A percentile compares a stretch with the other conserved stretches of the same genome.
These are phyloP conservation scores for Pelecanus crispus DNA, from an alignment of 2,113 vertebrate genomes.

Conservation along the genomic window DNA sequence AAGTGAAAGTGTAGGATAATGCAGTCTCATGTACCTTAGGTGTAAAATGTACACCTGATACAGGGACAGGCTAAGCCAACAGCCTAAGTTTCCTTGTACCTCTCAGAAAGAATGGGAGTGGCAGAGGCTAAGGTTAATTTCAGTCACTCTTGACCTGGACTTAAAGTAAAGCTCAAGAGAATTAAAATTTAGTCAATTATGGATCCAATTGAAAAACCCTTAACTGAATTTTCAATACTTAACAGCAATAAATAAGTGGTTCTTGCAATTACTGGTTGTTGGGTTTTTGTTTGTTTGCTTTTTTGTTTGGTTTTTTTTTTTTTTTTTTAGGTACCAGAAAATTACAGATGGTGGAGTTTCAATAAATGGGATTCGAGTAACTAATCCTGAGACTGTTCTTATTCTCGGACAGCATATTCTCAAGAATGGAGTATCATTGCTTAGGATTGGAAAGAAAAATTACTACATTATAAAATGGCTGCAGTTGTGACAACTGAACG, in stretches of 20 bases:
- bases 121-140: neutral
- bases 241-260: neutral
- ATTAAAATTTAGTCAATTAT: neutral
- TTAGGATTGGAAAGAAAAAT: conserved; percentile 92
- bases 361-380: conserved; percentile 83
- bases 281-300: too few relatives aligned
- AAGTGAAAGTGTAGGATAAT: neutral
- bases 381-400: conserved; percentile 83
- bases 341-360: conserved; percentile 87
- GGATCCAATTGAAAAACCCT: neutral
- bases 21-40: neutral
- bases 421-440: conserved; percentile 87
- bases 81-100: neutral
- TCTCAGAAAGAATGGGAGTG: neutral
- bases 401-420: conserved; percentile 87
- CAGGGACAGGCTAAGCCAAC: neutral
- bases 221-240: neutral
- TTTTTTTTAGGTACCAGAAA: conserved; percentile 82
- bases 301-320: neutral
- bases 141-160: neutral
- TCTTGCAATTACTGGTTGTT: neutral
- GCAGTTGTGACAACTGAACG: conserved; percentile 52
- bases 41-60: neutral
- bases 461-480: conserved; percentile 94
- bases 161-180: neutral